Percentiles rank a stretch among this genome's conserved stretches.
phyloP scores from a whole-genome alignment of 2,888 invertebrate species.

The Apamea monoglypha region DNA sequence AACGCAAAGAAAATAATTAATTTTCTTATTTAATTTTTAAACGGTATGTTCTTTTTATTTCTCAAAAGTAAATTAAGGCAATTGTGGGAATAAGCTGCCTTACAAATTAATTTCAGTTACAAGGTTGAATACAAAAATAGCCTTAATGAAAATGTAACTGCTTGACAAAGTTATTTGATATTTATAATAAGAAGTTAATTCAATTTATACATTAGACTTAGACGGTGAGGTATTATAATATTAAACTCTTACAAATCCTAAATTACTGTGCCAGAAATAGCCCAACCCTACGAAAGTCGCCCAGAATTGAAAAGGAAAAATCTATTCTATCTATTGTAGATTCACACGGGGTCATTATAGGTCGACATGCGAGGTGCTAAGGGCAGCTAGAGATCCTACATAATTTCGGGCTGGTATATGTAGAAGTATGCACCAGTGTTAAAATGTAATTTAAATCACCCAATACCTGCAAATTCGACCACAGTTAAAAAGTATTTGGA shows the following conservation, averaged over 20 bases:
- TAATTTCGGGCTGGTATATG: constrained; percentile 88
- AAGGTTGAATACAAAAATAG: constrained; percentile 15
- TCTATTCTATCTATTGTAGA: constrained; percentile 71
- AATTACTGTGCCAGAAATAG: constrained; percentile 40
- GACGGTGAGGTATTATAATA: not conserved
- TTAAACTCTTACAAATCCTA: constrained; percentile 43
- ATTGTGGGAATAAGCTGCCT: not conserved
- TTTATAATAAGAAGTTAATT: constrained; percentile 29
- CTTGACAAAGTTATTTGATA: constrained; percentile 21
- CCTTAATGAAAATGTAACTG: constrained; percentile 3
- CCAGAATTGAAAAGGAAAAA: constrained; percentile 52
- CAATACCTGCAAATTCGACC: constrained; percentile 72
- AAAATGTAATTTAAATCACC: constrained; percentile 69
- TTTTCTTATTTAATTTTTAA: not conserved
- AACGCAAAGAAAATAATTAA: not conserved
- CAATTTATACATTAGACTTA: constrained; percentile 7
- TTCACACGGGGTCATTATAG: constrained; percentile 75
- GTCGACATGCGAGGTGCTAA: constrained; percentile 84
- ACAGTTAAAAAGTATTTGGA: constrained; percentile 65
- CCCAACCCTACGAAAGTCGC: constrained; percentile 52
- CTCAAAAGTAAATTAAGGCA: constrained; percentile 25
- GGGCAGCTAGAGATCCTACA: constrained; percentile 78
- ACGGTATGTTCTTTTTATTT: not conserved
- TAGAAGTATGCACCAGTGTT: constrained; percentile 89
- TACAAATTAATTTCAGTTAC: not conserved